Conservation (phyloP, 2,113 vertebrate genomes). For the Castor canadensis region DNA sequence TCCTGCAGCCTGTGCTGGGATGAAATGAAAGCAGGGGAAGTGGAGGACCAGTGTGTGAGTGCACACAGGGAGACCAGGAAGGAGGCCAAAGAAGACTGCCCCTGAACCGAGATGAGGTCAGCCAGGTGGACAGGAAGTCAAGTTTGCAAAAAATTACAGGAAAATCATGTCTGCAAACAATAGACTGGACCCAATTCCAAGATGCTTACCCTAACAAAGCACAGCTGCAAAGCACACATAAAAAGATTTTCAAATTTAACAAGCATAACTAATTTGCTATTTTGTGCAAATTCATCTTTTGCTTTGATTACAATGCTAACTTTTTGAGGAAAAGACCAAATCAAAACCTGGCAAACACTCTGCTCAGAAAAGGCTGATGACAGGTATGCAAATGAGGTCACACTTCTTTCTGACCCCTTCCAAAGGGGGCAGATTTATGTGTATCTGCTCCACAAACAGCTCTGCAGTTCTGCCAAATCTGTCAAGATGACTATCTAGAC, state of each 20-base stretch:
- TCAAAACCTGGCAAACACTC: neutral
- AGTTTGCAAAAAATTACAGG: neutral
- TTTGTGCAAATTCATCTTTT: constrained; percentile 9
- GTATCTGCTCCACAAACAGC: neutral
- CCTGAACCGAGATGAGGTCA: neutral
- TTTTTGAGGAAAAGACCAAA: neutral
- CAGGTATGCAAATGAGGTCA: neutral
- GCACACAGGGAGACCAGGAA: neutral
- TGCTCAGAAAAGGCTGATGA: constrained; percentile 4
- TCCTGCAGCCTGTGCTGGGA: too few relatives aligned
- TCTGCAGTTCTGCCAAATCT: neutral
- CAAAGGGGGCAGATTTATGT: neutral
- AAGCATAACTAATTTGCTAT: neutral
- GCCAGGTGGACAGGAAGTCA: neutral
- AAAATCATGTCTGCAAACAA: neutral
- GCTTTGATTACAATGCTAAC: constrained; percentile 11
- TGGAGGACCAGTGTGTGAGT: too few relatives aligned
- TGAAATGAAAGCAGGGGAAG: too few relatives aligned
- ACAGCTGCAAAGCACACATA: neutral
- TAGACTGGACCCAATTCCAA: neutral
- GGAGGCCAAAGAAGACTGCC: neutral
- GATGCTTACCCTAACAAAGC: neutral
- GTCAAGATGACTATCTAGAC: neutral
- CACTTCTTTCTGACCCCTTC: neutral
- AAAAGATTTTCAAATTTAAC: neutral